These are phyloP conservation scores for Sapayoa aenigma DNA, from an alignment of 2,113 vertebrate genomes.

Conservation along the genomic window DNA sequence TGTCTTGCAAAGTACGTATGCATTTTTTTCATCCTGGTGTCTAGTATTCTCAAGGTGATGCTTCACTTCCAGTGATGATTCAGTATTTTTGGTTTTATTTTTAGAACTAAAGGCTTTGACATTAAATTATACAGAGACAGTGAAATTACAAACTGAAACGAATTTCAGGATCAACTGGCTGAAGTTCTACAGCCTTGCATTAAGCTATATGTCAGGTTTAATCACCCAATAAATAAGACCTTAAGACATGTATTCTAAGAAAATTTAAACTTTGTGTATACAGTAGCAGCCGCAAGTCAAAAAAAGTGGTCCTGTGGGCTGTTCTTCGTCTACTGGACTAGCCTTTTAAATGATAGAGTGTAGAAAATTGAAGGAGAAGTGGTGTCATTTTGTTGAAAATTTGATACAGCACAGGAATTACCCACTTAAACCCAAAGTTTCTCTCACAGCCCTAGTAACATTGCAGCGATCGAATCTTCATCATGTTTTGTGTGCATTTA, in stretches of 20 bases:
- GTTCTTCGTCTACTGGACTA: background rate
- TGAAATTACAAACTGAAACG: conserved; percentile 13
- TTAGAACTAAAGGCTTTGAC: conserved; percentile 21
- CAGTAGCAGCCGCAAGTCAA: background rate
- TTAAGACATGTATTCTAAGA: background rate
- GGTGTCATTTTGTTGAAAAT: background rate
- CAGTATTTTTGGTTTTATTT: conserved; percentile 30
- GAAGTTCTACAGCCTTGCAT: background rate
- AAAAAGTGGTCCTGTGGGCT: background rate
- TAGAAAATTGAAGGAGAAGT: background rate
- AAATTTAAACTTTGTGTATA: background rate
- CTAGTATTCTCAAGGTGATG: conserved; percentile 15
- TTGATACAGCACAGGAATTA: background rate
- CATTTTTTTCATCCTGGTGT: background rate
- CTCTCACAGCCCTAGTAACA: background rate
- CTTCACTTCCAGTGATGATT: background rate
- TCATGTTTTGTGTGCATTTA: background rate
- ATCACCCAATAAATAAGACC: background rate
- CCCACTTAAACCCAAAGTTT: background rate
- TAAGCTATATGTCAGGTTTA: background rate
- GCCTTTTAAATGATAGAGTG: background rate
- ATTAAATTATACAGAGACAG: background rate
- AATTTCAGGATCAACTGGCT: background rate
- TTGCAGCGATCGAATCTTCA: background rate
- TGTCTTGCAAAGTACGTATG: background rate